Evolutionary conservation across 1,140 invertebrate genomes (phyloP), one percentile per base, ranked within the genome.

Genomic region (Bombus superbus): DNA sequence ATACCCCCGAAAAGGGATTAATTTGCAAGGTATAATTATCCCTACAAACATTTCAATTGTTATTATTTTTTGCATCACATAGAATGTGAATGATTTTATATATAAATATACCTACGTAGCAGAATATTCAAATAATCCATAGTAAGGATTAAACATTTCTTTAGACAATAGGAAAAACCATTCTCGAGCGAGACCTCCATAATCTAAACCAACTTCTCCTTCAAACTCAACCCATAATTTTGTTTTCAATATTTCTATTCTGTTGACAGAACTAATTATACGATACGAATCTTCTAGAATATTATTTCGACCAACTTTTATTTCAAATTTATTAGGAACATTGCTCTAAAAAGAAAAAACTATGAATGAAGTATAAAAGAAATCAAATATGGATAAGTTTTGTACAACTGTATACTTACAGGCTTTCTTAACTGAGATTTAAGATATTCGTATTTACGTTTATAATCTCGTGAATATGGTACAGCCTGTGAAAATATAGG

Each of bases 81-180:
- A 88, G 4, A 59, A 15, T 76, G 28, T 42, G 78, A 82, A 80
- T 8, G 1, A 40, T 62, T 82, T 53, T 72, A 35, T 38, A 40
- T 68, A 42, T n/a, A 40, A 74, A 44, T 44, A 69, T 86, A 93
- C 94, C 91, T 80, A 95, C 94, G 99, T 99, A 28, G 99, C 99
- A 25, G 99, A 99, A 96, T 99, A 99, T 95, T 99, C 99, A 96
- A 99, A 99, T 32, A 99, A 96, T 0, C 99, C 99, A 95, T 99
- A 99, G 94, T 99, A 99, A 2, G 99, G 99, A 96, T 99, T 99
- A 95, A 99, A 99, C 98, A 99, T 99, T 96, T 99, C 99, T 95
- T 99, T 99, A 1, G 99, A 99, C 44, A 99, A 95, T 47, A 99
- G 96, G 96, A 99, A 99, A 96, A 99, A 99, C 98, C 99, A 99